Base-by-base conservation (phyloP, 2,888 invertebrate genomes). In the Cerastis leucographa region DNA sequence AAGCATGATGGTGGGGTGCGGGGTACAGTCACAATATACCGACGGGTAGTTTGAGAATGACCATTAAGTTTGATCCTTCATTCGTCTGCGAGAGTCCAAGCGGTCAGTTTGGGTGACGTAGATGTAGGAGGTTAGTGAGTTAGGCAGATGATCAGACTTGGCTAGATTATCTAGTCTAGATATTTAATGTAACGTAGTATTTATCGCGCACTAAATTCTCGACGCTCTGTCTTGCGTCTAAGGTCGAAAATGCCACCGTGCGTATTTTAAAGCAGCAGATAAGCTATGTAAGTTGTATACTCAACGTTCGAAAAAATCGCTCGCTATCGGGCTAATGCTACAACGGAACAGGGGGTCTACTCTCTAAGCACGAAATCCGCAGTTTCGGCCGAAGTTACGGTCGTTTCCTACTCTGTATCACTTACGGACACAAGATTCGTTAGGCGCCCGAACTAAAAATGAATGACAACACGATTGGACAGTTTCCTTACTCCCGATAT, bases 1-100 rank as follows among this genome's bases (percentile, higher is more conserved):
- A 83, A 87, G 80, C 71, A 65, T 76, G 85, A 87, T 83, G 59
- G 76, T 76, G 74, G 83, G 72, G 79, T 81, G 61, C 79, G 70
- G 83, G 75, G 79, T 82, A 44, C 71, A 92, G 91, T 92, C 92
- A 93, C 93, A 93, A 93, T 93, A 93, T 94, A 93, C 91, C 87
- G 89, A 91, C 85, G 91, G 92, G 93, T 93, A 81, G 88, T 82
- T 87, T 85, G 90, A 87, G 89, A 91, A 85, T 88, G 90, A 78
- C 94, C 91, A 92, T 78, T 89, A 79, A 90, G 87, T 81, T 86
- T 89, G 94, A 92, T 83, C 93, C 87, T 83, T 85, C 76, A 81
- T 81, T 81, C 80, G 77, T 77, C 78, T 81, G 70, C 76, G 54
- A 69, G 65, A 71, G 73, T 70, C 85, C 81, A 80, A 86, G 80